Conservation (phyloP, 35 echinoderm and acorn worm genomes). For the Lytechinus pictus region DNA sequence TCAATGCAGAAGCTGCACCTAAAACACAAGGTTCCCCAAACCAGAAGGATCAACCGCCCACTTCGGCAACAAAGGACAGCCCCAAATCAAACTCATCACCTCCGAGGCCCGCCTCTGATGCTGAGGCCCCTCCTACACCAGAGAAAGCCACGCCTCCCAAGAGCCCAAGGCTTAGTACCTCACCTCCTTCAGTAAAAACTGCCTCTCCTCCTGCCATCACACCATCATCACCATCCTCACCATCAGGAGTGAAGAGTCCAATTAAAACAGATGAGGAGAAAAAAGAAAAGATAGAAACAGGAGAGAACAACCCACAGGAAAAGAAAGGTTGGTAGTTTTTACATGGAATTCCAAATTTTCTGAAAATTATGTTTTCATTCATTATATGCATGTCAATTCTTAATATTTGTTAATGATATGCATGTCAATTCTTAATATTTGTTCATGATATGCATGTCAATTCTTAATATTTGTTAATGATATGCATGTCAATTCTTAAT, state of each 20-base stretch:
- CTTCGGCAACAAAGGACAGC: background rate
- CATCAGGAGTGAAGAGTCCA: background rate
- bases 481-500: no score
- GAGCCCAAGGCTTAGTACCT: slow-evolving; percentile 1
- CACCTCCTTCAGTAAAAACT: background rate
- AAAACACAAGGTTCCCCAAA: background rate
- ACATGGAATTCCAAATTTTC: background rate
- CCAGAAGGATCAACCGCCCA: background rate
- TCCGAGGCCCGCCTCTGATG: background rate
- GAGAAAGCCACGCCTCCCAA: slow-evolving; percentile 17
- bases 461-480: no score
- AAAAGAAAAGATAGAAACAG: background rate
- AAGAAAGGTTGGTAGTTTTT: slow-evolving; percentile 12
- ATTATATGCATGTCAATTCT: no score
- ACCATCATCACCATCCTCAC: background rate
- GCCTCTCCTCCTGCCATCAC: background rate
- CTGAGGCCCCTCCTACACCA: slow-evolving; percentile 30
- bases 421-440: no score
- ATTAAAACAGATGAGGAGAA: background rate
- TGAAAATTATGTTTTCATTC: background rate
- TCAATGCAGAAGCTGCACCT: background rate
- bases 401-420: no score
- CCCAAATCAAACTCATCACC: background rate
- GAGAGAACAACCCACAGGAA: background rate
- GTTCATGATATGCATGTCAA: background rate